These are phyloP conservation scores for Drosophila biarmipes DNA, from an alignment of 1,140 invertebrate genomes.

Conservation along the genomic window DNA sequence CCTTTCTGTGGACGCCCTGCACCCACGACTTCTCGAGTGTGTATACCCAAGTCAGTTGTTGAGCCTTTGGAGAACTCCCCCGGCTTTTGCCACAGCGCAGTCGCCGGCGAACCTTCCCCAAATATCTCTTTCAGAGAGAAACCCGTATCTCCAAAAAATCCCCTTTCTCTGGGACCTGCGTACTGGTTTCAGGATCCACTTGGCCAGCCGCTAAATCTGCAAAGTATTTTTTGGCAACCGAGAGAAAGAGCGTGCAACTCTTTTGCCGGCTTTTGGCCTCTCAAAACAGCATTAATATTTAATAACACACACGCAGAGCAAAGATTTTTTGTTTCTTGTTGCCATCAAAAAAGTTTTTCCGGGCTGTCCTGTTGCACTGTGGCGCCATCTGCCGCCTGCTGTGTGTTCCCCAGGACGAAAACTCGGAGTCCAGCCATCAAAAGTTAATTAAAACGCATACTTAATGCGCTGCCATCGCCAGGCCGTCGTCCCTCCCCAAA, in stretches of 20 bases:
- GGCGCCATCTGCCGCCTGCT: constrained; percentile 40
- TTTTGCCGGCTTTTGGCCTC: constrained; percentile 55
- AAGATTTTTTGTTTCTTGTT: constrained; percentile 5
- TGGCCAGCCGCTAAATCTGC: constrained; percentile 48
- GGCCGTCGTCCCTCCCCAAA: not conserved
- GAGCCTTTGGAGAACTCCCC: constrained; percentile 56
- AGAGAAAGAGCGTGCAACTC: constrained; percentile 2
- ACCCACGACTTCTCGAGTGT: not conserved
- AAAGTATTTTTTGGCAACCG: constrained; percentile 17
- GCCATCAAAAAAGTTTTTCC: constrained; percentile 30
- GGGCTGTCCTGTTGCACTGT: constrained; percentile 47
- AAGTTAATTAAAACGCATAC: constrained; percentile 77
- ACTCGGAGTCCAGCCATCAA: constrained; percentile 50
- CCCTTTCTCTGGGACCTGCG: constrained; percentile 42
- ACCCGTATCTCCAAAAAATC: not conserved
- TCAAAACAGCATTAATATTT: constrained; percentile 63
- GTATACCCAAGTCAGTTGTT: constrained; percentile 71
- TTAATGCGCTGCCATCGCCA: constrained; percentile 57
- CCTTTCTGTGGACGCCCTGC: not conserved
- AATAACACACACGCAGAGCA: constrained; percentile 27
- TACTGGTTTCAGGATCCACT: constrained; percentile 31
- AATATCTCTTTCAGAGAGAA: not conserved
- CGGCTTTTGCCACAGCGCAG: constrained; percentile 55
- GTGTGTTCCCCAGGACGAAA: constrained; percentile 15
- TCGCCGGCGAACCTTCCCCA: constrained; percentile 27